Conservation (phyloP, 1,140 invertebrate species). For the Trichoplusia ni region DNA sequence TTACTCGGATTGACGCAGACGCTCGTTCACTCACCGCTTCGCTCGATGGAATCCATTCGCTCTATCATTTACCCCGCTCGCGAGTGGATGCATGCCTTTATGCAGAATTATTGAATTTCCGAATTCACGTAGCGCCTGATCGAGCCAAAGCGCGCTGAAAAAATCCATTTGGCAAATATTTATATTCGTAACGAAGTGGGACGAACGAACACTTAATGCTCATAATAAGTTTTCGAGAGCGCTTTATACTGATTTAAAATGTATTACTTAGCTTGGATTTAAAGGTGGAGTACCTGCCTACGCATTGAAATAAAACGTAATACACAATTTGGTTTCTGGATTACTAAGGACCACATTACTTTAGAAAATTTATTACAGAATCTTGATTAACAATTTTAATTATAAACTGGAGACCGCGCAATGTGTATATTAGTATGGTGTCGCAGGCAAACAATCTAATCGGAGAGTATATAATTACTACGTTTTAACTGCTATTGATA, state of each 20-base stretch:
- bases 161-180: conserved; percentile 52
- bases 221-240: conserved; percentile 13
- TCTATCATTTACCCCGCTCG: conserved; percentile 50
- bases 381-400: no score
- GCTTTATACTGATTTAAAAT: conserved; percentile 3
- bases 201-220: conserved; percentile 25
- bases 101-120: conserved; percentile 60
- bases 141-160: conserved; percentile 32
- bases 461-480: no score
- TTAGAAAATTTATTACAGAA: no score
- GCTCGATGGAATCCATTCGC: conserved; percentile 48
- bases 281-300: no score
- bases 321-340: no score
- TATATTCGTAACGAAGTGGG: conserved; percentile 23
- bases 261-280: not conserved
- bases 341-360: no score
- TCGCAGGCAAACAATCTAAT: no score
- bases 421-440: no score
- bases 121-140: conserved; percentile 42
- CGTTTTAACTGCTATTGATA: no score
- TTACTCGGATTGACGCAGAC: conserved; percentile 38
- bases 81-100: conserved; percentile 54
- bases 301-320: no score
- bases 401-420: no score
- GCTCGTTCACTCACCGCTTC: conserved; percentile 37